Conservation (phyloP, 2,797 vertebrate genomes). For the Aselliscus stoliczkanus region DNA sequence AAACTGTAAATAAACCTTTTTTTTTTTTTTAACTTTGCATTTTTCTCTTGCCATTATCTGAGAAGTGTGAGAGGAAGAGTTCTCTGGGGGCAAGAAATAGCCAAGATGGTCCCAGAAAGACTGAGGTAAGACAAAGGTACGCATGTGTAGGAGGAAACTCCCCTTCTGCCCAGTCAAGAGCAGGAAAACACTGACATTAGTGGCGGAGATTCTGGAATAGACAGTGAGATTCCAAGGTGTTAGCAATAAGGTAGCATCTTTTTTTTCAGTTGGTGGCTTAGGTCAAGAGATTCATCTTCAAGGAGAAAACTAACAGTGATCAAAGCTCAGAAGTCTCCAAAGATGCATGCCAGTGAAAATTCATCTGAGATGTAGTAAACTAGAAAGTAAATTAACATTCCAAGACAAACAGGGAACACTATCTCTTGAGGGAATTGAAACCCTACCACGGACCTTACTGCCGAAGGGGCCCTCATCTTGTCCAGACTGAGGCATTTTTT, state of each 20-base stretch:
- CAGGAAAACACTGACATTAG: not conserved
- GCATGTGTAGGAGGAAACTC: not conserved
- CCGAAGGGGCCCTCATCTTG: not conserved
- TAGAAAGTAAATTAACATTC: not conserved
- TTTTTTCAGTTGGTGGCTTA: not conserved
- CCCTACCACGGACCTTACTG: not conserved
- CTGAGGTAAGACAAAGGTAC: not conserved
- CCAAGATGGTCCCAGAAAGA: not conserved
- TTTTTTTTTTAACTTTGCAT: not conserved
- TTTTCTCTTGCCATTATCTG: not conserved
- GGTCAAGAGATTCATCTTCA: not conserved
- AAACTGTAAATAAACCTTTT: conserved; percentile 7
- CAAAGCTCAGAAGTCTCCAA: not conserved
- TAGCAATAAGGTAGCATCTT: not conserved
- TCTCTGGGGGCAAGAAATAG: not conserved
- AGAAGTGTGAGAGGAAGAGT: not conserved
- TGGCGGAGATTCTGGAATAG: not conserved
- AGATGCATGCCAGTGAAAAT: not conserved
- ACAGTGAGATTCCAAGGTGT: not conserved
- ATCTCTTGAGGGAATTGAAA: not conserved
- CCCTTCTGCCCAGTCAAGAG: not conserved
- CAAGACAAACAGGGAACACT: not conserved
- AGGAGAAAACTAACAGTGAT: not conserved
- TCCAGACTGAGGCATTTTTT: not conserved
- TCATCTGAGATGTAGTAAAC: not conserved